phyloP scores from a whole-genome alignment of 2,888 invertebrate species.

The Sussaba pulchella region DNA sequence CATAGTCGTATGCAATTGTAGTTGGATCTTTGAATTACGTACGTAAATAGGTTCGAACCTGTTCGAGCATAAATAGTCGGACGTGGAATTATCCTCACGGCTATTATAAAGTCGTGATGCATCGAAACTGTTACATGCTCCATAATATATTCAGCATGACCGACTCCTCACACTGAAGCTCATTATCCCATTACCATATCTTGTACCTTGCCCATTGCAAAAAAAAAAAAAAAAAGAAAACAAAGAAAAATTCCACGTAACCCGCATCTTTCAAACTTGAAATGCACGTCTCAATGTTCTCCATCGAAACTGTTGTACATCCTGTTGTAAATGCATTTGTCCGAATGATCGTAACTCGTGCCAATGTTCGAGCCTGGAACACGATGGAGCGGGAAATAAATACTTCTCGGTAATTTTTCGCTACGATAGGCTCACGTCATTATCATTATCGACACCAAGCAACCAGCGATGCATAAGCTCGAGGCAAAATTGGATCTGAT shows the following conservation, averaged over 20 bases:
- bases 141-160: not conserved
- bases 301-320: not conserved
- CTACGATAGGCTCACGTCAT: slow-evolving; percentile 4
- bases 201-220: not conserved
- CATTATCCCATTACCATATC: not conserved
- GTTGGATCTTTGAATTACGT: slow-evolving; percentile 46
- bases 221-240: no score
- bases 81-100: slow-evolving; percentile 23
- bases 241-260: slow-evolving; percentile 19
- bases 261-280: not conserved
- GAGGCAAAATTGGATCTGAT: slow-evolving; percentile 53
- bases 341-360: not conserved
- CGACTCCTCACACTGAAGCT: not conserved
- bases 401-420: not conserved
- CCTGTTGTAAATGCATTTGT: not conserved
- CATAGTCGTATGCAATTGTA: slow-evolving; percentile 40
- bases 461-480: slow-evolving; percentile 21
- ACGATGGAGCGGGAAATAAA: slow-evolving; percentile 26
- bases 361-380: not conserved
- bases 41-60: slow-evolving; percentile 56
- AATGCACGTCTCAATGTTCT: not conserved
- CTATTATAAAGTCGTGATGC: slow-evolving; percentile 42
- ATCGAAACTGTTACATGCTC: slow-evolving; percentile 17
- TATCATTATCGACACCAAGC: slow-evolving; percentile 40
- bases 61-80: slow-evolving; percentile 57